A percentile compares a stretch with the other conserved stretches of the same genome.
phyloP scores from a whole-genome alignment of 2,797 vertebrate species.

The Echeneis naucrates region DNA sequence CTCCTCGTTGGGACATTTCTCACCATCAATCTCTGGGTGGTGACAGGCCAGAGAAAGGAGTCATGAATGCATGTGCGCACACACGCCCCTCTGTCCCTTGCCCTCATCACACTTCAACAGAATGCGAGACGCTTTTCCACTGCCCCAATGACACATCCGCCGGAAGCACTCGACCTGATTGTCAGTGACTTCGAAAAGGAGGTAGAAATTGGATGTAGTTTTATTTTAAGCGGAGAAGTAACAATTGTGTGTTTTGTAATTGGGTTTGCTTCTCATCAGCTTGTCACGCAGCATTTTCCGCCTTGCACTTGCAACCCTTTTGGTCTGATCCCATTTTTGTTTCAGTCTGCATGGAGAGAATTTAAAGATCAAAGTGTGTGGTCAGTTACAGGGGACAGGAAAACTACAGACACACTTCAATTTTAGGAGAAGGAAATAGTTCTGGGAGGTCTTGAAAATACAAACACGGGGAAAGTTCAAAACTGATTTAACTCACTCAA shows the following conservation, averaged over 20 bases:
- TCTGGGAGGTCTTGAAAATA: slow-evolving; percentile 10
- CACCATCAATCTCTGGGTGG: slow-evolving; percentile 85
- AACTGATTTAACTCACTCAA: slow-evolving; percentile 4
- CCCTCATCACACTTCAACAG: slow-evolving; percentile 52
- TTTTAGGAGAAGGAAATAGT: neutral
- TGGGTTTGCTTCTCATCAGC: slow-evolving; percentile 39
- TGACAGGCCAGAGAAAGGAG: slow-evolving; percentile 83
- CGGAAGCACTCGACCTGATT: slow-evolving; percentile 57
- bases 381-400: slow-evolving; percentile 3
- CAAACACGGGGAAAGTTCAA: neutral
- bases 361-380: slow-evolving; percentile 23
- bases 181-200: slow-evolving; percentile 43
- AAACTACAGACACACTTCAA: slow-evolving; percentile 16
- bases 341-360: slow-evolving; percentile 8
- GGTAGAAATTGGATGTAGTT: slow-evolving; percentile 58
- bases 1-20: slow-evolving; percentile 78
- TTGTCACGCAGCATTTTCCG: slow-evolving; percentile 45
- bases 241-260: slow-evolving; percentile 45
- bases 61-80: slow-evolving; percentile 64
- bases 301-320: slow-evolving; percentile 25
- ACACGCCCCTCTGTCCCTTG: slow-evolving; percentile 71
- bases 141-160: slow-evolving; percentile 46
- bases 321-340: slow-evolving; percentile 26
- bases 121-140: slow-evolving; percentile 38
- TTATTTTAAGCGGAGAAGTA: slow-evolving; percentile 66